Evolutionary conservation across 2,113 vertebrate species (phyloP), one percentile per base, ranked within the genome.

Genomic region (Geococcyx californianus): DNA sequence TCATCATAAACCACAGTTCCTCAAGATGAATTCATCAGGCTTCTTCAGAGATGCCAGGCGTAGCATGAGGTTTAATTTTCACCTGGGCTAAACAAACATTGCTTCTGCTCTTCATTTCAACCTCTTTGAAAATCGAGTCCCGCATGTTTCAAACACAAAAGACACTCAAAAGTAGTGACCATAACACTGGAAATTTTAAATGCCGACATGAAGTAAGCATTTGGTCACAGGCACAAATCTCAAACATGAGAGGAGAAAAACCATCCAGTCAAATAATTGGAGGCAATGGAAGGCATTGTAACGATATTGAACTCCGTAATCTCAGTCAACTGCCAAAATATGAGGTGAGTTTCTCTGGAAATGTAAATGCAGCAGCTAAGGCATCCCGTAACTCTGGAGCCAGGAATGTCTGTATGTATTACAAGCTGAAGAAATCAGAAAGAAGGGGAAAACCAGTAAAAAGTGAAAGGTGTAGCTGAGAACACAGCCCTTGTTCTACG

Each of bases 51-150:
- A 90, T 45, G 44, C 31, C 79, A 90, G 17, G 34, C 38, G 90
- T 49, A 83, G 47, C 45, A 55, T 10, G 23, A 93, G 49, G 69
- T 24, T 84, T 64, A 45, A 60, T 76, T 94, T 87, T 92, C 68
- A 70, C 34, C 86, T 70, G 49, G 52, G 36, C 66, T 92, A 67
- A 81, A 74, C 42, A 87, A 89, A 34, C 56, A 56, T 86, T 96
- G 88, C 91, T 95, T 94, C 91, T 86, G 86, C 83, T 95, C 91
- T 84, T 80, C 86, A 92, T 69, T 94, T 90, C 92, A 89, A 59
- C 58, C 38, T 56, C 59, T 77, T 45, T 85, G 70, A 87, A 95
- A 85, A 76, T 80, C 78, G 86, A 74, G 68, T n/a, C 72, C 63
- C 86, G 42, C 38, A 85, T 28, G 20, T 77, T 89, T 77, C 72